Conservation (phyloP, 2,888 invertebrate species). For the Tinea trinotella region DNA sequence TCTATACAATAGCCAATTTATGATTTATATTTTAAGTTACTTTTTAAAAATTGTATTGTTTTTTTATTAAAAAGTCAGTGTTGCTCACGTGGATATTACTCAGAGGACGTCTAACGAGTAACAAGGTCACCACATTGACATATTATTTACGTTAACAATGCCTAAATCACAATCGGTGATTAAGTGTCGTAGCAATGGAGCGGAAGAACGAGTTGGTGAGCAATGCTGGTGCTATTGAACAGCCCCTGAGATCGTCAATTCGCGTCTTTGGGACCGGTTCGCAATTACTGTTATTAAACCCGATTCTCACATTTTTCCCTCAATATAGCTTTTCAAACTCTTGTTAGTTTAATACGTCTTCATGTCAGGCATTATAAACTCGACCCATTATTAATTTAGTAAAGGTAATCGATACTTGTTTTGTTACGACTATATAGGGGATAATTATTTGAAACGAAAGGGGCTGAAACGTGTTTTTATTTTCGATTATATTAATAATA, state of each 20-base stretch:
- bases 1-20: conserved; percentile 58
- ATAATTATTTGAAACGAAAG: conserved; percentile 40
- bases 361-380: conserved; percentile 26
- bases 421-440: conserved; percentile 37
- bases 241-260: conserved; percentile 39
- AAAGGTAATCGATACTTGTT: conserved; percentile 32
- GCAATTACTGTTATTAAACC: conserved; percentile 44
- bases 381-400: conserved; percentile 24
- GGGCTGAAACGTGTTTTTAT: conserved; percentile 27
- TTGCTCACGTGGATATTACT: background rate
- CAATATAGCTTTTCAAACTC: conserved; percentile 32
- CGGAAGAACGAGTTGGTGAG: conserved; percentile 27
- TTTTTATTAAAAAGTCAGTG: background rate
- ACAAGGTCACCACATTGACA: conserved; percentile 54
- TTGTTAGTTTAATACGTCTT: conserved; percentile 31
- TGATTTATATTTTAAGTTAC: conserved; percentile 37
- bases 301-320: conserved; percentile 34
- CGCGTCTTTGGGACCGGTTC: conserved; percentile 39
- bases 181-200: conserved; percentile 43
- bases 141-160: conserved; percentile 49
- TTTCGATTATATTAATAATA: conserved; percentile 27
- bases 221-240: conserved; percentile 38
- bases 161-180: conserved; percentile 50
- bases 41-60: background rate
- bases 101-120: conserved; percentile 21